phyloP scores from a whole-genome alignment of 2,797 vertebrate genomes.

The Tiaroga cobitis region DNA sequence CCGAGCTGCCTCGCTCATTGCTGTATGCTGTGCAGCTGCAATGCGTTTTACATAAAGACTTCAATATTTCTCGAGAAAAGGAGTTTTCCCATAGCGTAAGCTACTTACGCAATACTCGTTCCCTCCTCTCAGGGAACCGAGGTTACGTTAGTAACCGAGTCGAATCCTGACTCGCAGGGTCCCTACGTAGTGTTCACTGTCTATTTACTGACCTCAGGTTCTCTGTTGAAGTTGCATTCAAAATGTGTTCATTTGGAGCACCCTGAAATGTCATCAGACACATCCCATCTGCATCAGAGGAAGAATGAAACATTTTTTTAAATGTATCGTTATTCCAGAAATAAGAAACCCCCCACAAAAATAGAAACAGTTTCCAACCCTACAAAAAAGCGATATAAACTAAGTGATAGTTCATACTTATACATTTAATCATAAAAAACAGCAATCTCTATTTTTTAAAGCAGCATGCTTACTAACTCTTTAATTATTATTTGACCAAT shows the following conservation, averaged over 20 bases:
- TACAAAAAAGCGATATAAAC: background rate
- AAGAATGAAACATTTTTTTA: background rate
- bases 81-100: too few species aligned
- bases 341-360: too few species aligned
- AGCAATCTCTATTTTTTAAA: background rate
- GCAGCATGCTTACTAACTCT: background rate
- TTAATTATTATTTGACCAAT: background rate
- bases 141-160: too few species aligned
- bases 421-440: background rate
- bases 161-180: background rate
- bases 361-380: background rate
- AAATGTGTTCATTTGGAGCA: background rate
- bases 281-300: background rate
- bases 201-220: background rate
- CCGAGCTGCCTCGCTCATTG: too few species aligned
- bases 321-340: too few species aligned
- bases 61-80: too few species aligned
- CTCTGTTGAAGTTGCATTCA: constrained; percentile 7
- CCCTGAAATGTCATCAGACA: background rate
- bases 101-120: too few species aligned
- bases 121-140: too few species aligned
- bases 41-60: too few species aligned
- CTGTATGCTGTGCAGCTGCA: too few species aligned
- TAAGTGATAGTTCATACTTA: background rate
- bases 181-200: background rate